Percentiles rank a stretch among this genome's conserved stretches.
Conservation (phyloP, 2,888 invertebrate species). For the Allacma fusca region DNA sequence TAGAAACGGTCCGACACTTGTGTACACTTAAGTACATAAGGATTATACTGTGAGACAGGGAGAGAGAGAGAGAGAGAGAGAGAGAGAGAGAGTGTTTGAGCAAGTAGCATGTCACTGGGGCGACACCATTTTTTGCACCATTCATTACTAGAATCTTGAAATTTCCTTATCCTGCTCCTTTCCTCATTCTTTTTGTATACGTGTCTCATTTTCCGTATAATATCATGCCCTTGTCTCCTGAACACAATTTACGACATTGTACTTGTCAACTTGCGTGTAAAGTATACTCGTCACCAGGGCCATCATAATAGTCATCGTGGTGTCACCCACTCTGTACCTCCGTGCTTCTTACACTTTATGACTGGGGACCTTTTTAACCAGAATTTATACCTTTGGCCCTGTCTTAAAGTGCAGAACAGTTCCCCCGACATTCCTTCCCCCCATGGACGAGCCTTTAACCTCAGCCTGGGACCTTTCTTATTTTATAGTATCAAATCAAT, state of each 20-base stretch:
- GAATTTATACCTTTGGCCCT: too few relatives aligned
- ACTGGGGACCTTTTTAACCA: too few relatives aligned
- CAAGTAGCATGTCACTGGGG: constrained; percentile 24
- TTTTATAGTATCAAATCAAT: too few relatives aligned
- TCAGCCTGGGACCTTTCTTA: too few relatives aligned
- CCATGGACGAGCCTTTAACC: too few relatives aligned
- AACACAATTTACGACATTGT: constrained; percentile 24
- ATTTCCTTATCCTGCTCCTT: not conserved
- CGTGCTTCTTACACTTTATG: not conserved
- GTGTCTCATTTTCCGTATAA: constrained; percentile 23
- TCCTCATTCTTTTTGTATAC: not conserved
- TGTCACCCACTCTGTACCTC: not conserved
- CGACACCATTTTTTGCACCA: constrained; percentile 13
- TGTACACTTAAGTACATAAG: too few relatives aligned
- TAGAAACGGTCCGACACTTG: too few relatives aligned
- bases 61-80: not conserved
- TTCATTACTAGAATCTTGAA: constrained; percentile 16
- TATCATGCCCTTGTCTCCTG: constrained; percentile 14
- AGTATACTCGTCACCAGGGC: constrained; percentile 15
- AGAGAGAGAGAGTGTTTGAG: not conserved
- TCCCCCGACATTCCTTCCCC: too few relatives aligned
- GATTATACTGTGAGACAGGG: too few relatives aligned
- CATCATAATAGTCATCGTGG: constrained; percentile 24
- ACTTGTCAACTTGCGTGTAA: constrained; percentile 18
- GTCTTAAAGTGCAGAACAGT: too few relatives aligned